These are phyloP conservation scores for Eupeodes latifasciatus DNA, from an alignment of 2,888 invertebrate species.

Conservation along the genomic window DNA sequence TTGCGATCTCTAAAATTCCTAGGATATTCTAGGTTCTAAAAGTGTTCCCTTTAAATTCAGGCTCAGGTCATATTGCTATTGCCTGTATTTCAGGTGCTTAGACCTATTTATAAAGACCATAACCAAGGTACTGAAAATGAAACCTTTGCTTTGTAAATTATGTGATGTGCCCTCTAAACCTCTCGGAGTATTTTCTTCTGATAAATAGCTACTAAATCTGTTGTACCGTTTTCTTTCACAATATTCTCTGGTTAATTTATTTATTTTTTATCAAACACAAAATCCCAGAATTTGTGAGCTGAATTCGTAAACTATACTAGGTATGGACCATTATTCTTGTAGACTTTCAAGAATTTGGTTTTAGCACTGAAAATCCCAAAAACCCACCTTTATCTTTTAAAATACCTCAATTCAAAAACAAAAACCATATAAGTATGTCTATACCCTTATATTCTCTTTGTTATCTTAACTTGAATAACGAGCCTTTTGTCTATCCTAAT, in stretches of 20 bases:
- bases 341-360: background rate
- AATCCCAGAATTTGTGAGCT: background rate
- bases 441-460: background rate
- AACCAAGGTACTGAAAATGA: too few species aligned
- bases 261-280: background rate
- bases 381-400: background rate
- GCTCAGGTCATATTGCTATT: too few species aligned
- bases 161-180: too few species aligned
- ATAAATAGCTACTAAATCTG: background rate
- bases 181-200: too few species aligned
- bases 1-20: too few species aligned
- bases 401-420: background rate
- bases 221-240: background rate
- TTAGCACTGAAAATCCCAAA: background rate
- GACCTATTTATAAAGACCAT: too few species aligned
- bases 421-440: too few species aligned
- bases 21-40: too few species aligned
- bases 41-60: too few species aligned
- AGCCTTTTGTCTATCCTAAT: constrained; percentile 68
- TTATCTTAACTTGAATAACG: constrained; percentile 65
- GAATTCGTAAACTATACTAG: background rate
- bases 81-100: too few species aligned
- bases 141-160: too few species aligned
- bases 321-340: background rate
- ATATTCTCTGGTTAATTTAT: background rate